Evolutionary conservation across 2,113 vertebrate species (phyloP), one percentile per base, ranked within the genome.

Genomic region (Myrmecophaga tridactyla): DNA sequence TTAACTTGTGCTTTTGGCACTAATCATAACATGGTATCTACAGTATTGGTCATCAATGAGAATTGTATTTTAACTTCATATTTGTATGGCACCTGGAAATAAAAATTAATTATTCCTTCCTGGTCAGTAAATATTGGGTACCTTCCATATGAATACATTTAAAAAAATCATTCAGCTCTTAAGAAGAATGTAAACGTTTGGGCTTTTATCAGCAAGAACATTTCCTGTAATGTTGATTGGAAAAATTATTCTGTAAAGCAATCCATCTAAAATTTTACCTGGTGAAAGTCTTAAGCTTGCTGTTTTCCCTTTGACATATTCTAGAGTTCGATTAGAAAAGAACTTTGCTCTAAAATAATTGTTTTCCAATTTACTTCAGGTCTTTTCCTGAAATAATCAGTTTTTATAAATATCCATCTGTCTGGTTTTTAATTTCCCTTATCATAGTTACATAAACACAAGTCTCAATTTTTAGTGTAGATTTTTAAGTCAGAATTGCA

Each of bases 401-500:
- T 84, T 94, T 94, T 94, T 86, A 89, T 87, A 95, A 94, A 81
- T 93, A 80, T 60, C 62, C 31, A 60, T 94, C 8, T 85, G 78
- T 91, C 73, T 94, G 89, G 34, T 48, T 88, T 96, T 84, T 88
- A 90, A 86, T 91, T 67, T 92, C 29, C 18, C 65, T 96, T 90
- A 85, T 89, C 81, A 96, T 92, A 78, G 31, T 56, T 95, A 72
- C 29, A 7, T 78, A 78, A 86, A 95, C 31, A n/a, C n/a, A n/a
- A 39, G 14, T 92, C 69, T 92, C 31, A 75, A 34, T 86, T 97
- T 90, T 80, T 89, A 94, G 86, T 89, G 86, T 63, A 51, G 34
- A 25, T 76, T 96, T 86, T 84, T 41, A 87, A 83, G 90, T 92
- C n/a, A 84, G 58, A 92, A 96, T 88, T 86, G n/a, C 41, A 96